Evolutionary conservation across 2,113 vertebrate species (phyloP), one percentile per base, ranked within the genome.

Genomic region (Chloebia gouldiae): DNA sequence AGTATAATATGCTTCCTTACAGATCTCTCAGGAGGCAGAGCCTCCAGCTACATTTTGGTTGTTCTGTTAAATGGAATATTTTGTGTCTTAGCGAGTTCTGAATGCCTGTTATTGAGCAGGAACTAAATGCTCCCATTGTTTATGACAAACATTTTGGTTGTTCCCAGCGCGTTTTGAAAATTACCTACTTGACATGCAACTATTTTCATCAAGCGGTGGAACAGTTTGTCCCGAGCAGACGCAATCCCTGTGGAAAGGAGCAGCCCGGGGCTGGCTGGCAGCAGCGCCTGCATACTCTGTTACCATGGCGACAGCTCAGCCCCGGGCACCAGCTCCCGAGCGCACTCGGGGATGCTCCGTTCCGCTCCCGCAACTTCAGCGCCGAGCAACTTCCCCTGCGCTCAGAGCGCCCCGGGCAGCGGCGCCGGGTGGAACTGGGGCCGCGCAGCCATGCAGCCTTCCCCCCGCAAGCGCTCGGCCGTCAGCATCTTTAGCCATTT

Each of bases 301-400:
- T 97, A 71, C 98, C 97, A 99, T 98, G 98, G 99, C 94, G 98
- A 99, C 98, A 45, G 95, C 94, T 97, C 96, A 98, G 98, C 98
- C 98, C 97, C 97, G 95, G 96, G 70, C 97, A 97, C 91, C 92
- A 88, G 97, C 96, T 83, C 96, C 97, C 87, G 97, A 97, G 97
- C 97, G 71, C 44, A 88, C 93, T 86, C 96, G 93, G 92, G 81
- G 97, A 96, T 97, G 96, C 96, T 94, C 94, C 61, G 92, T 92
- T 97, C 95, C 33, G 39, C 78, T 53, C 81, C 81, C 40, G 56
- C 85, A 97, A 97, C 96, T 97, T 96, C 92, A 86, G 86, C 51
- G 3, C 64, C 14, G 80, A 97, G 97, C 96, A 47, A 30, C 39
- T 78, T 61, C 37, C 37, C 63, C 45, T 60, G 18, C 14, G 39